phyloP scores from a whole-genome alignment of 1,140 invertebrate species.

The Acromyrmex charruanus region DNA sequence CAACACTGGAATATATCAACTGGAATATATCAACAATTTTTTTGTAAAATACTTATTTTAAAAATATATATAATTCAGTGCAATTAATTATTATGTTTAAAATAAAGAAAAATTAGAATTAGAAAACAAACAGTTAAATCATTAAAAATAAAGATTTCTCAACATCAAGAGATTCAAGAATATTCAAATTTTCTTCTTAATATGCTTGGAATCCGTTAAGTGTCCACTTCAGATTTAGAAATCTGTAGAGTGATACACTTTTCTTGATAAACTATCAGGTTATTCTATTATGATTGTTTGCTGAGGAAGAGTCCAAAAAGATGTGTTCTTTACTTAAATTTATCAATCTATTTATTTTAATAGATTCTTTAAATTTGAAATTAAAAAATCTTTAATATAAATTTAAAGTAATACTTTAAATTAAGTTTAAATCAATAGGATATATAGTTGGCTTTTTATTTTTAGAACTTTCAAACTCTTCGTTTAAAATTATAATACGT shows the following conservation, averaged over 20 bases:
- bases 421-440: not conserved
- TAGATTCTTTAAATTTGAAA: no score
- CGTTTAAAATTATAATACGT: not conserved
- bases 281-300: no score
- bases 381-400: no score
- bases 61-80: not conserved
- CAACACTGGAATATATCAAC: not conserved
- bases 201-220: no score
- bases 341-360: not conserved
- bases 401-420: not conserved
- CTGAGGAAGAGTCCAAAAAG: not conserved
- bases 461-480: not conserved
- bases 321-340: not conserved
- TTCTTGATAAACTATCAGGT: no score
- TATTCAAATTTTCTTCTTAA: no score
- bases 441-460: not conserved
- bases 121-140: not conserved
- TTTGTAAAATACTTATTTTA: not conserved
- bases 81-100: not conserved
- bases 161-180: not conserved
- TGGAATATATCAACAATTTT: constrained; percentile 7
- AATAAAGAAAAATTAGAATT: not conserved
- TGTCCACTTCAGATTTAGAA: no score
- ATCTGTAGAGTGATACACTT: no score
- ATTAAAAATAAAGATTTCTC: not conserved